A percentile compares a stretch with the other conserved stretches of the same genome.
phyloP scores from a whole-genome alignment of 2,113 vertebrate species.

The Anolis carolinensis region DNA sequence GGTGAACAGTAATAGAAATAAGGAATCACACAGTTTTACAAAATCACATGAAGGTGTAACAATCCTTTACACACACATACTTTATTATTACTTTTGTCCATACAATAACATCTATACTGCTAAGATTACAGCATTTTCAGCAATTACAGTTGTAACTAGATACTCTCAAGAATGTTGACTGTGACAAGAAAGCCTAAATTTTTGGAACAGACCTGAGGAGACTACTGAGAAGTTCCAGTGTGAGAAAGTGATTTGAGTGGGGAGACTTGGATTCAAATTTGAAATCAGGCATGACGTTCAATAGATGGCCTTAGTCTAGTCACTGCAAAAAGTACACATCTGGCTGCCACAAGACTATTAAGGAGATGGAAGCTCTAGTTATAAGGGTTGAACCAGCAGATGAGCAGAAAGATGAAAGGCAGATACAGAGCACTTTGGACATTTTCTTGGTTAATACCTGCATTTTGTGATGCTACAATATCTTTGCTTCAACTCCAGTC shows the following conservation, averaged over 20 bases:
- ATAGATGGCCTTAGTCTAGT: too few relatives aligned
- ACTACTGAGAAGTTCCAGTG: not conserved
- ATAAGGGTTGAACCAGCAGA: too few relatives aligned
- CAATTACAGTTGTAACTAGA: not conserved
- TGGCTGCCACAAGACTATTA: too few relatives aligned
- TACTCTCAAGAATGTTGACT: not conserved
- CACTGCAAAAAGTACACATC: not conserved
- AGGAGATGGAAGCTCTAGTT: too few relatives aligned
- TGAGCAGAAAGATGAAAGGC: too few relatives aligned
- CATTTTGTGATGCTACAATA: too few relatives aligned
- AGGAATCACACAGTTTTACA: slow-evolving; percentile 30
- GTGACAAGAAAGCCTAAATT: not conserved
- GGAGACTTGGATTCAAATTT: not conserved
- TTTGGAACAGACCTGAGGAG: not conserved
- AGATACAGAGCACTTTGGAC: too few relatives aligned
- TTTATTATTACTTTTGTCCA: slow-evolving; percentile 6
- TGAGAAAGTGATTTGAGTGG: not conserved
- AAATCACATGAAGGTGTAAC: slow-evolving; percentile 16
- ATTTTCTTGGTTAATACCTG: too few relatives aligned
- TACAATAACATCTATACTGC: not conserved
- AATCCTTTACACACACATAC: not conserved
- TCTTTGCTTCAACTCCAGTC: too few relatives aligned
- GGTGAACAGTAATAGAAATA: slow-evolving; percentile 20
- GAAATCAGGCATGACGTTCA: not conserved
- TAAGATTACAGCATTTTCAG: not conserved